Evolutionary conservation across 2,888 invertebrate genomes (phyloP), one percentile per base, ranked within the genome.

Genomic region (Hesperia comma): DNA sequence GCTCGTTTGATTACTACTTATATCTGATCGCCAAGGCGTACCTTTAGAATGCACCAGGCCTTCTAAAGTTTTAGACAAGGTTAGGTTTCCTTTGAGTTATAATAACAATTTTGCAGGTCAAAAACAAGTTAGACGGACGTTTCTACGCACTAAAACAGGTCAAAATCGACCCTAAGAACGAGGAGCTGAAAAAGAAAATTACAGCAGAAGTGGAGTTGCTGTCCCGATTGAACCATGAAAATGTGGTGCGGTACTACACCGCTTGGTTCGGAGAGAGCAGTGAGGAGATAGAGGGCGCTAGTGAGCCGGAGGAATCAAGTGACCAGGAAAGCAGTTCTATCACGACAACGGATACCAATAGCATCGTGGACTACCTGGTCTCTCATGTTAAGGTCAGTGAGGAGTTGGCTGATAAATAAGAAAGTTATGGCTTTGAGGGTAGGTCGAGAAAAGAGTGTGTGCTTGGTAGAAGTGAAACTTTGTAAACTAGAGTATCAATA

Each of bases 91-190:
- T 5, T 26, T 5, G 26, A 5, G 26, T 2, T 26, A 5, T 26
- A 26, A 32, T 19, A n/a, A 43, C 15, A 15, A 15, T 6, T 63
- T 68, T 63, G 12, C 82, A 97, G 96, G 98, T 97, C 0, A 95
- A 95, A 78, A 99, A 99, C 88, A 98, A 97, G 84, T 87, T 99
- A 17, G 99, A 99, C 85, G 97, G 97, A 68, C 94, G 98, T 10
- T 94, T 96, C 74, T 99, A 99, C 90, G 99, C 99, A 0, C 96
- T 99, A 54, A 99, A 99, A 87, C 94, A 97, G 54, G 98, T 99
- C 67, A 95, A 96, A 71, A 88, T 99, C 56, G 97, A 98, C 80
- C 96, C 97, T 0, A 95, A 95, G 70, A 97, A 96, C 81, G 96
- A 96, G 41, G 95, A 95, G 69, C 85, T 98, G 19, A 98, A 97